Conservation (phyloP, 2,888 invertebrate species). For the Cremastinae sp. region DNA sequence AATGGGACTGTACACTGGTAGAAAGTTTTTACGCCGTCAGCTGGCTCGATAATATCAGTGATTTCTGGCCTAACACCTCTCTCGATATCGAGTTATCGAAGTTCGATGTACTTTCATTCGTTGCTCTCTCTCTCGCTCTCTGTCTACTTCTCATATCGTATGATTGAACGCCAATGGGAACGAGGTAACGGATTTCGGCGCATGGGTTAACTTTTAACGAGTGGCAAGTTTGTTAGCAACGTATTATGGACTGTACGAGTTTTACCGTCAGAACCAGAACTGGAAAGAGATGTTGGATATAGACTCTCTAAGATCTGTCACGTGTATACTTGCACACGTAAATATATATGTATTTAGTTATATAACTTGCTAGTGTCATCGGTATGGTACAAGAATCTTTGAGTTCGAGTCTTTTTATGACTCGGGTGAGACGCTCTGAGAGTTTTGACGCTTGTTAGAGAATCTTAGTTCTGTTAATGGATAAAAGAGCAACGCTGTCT, state of each 20-base stretch:
- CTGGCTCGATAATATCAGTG: slow-evolving; percentile 39
- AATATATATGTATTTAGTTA: neutral
- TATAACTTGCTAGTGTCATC: neutral
- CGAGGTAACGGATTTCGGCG: slow-evolving; percentile 36
- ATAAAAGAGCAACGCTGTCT: neutral
- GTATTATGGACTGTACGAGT: slow-evolving; percentile 43
- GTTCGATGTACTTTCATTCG: slow-evolving; percentile 37
- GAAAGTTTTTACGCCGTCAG: slow-evolving; percentile 9
- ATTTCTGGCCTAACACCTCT: slow-evolving; percentile 41
- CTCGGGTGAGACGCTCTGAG: slow-evolving; percentile 24
- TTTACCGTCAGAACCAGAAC: slow-evolving; percentile 27
- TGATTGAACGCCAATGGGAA: slow-evolving; percentile 1
- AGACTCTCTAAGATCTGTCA: too few relatives aligned
- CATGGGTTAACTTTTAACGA: slow-evolving; percentile 70
- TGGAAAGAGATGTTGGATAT: slow-evolving; percentile 36
- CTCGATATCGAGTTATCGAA: slow-evolving; percentile 62
- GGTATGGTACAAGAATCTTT: slow-evolving; percentile 13
- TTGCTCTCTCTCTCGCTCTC: slow-evolving; percentile 9
- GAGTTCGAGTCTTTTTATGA: too few relatives aligned
- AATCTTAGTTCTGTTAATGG: slow-evolving; percentile 23
- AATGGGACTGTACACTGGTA: slow-evolving; percentile 2
- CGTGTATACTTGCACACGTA: neutral
- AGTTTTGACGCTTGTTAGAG: slow-evolving; percentile 63
- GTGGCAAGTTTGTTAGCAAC: slow-evolving; percentile 65
- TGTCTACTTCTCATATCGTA: slow-evolving; percentile 13